A percentile compares a stretch with the other conserved stretches of the same genome.
phyloP scores from a whole-genome alignment of 2,113 vertebrate species.

The Gopherus evgoodei region DNA sequence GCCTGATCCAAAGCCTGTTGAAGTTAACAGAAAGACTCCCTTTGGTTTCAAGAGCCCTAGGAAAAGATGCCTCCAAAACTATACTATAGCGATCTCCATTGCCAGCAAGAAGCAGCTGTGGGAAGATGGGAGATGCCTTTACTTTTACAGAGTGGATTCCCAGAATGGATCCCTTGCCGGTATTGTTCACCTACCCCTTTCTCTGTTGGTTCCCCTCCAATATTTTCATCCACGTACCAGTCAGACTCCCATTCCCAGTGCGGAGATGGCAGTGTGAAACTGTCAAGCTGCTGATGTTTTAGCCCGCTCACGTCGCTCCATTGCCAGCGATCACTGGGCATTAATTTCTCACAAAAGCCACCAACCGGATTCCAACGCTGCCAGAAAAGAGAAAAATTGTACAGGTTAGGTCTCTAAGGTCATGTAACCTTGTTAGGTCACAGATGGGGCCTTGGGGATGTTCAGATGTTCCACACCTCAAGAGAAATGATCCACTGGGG shows the following conservation, averaged over 20 bases:
- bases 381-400: constrained; percentile 29
- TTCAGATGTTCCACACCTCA: background rate
- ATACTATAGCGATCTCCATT: background rate
- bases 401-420: background rate
- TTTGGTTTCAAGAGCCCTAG: constrained; percentile 17
- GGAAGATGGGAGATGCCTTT: background rate
- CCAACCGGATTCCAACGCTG: constrained; percentile 98
- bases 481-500: background rate
- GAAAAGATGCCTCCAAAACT: background rate
- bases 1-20: background rate
- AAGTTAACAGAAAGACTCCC: background rate
- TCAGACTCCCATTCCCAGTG: constrained; percentile 98
- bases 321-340: constrained; percentile 97
- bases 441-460: background rate
- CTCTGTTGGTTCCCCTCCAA: constrained; percentile 95
- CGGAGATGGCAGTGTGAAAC: constrained; percentile 87
- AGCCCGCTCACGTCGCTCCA: constrained; percentile 96
- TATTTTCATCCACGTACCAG: constrained; percentile 97
- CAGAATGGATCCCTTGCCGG: constrained; percentile 35
- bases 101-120: background rate
- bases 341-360: constrained; percentile 92
- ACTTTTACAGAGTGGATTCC: constrained; percentile 35
- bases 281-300: constrained; percentile 87
- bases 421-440: background rate
- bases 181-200: constrained; percentile 88